Evolutionary conservation across 2,888 invertebrate genomes (phyloP).

Genomic region (Endotricha flammealis): DNA sequence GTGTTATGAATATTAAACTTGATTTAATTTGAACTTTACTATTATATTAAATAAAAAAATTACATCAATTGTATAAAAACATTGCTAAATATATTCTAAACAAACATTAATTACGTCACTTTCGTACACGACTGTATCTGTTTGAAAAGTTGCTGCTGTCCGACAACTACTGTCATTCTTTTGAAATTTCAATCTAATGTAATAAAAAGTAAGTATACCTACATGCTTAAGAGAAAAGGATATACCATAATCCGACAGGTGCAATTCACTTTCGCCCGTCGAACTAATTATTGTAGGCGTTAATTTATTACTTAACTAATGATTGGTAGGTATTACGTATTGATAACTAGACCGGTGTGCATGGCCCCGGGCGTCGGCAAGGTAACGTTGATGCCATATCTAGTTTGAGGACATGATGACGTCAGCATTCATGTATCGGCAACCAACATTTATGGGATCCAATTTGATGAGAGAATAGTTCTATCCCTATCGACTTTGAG

Average conservation of each 20-base stretch:
- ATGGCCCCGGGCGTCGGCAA: not conserved
- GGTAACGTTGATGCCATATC: not conserved
- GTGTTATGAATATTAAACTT: too few relatives aligned
- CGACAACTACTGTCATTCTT: slow-evolving; percentile 19
- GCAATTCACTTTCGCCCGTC: slow-evolving; percentile 52
- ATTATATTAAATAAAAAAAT: too few relatives aligned
- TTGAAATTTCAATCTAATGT: slow-evolving; percentile 22
- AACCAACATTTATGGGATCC: too few relatives aligned
- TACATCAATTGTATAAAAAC: too few relatives aligned
- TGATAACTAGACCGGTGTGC: not conserved
- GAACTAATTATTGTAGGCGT: slow-evolving; percentile 45
- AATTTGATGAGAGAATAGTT: too few relatives aligned
- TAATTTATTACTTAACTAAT: slow-evolving; percentile 31
- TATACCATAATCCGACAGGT: slow-evolving; percentile 16
- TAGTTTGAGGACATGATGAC: too few relatives aligned
- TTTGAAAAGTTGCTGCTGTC: slow-evolving; percentile 24
- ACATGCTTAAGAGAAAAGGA: slow-evolving; percentile 13
- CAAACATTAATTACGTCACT: slow-evolving; percentile 4
- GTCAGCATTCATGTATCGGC: too few relatives aligned
- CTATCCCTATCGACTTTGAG: too few relatives aligned
- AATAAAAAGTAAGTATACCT: slow-evolving; percentile 15
- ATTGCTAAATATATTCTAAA: too few relatives aligned
- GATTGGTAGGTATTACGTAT: slow-evolving; percentile 17
- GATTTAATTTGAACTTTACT: too few relatives aligned
- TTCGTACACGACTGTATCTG: slow-evolving; percentile 1